Percentiles rank a stretch among this genome's conserved stretches.
Evolutionary conservation across 2,113 vertebrate genomes (phyloP).

Genomic region (Mobula birostris): DNA sequence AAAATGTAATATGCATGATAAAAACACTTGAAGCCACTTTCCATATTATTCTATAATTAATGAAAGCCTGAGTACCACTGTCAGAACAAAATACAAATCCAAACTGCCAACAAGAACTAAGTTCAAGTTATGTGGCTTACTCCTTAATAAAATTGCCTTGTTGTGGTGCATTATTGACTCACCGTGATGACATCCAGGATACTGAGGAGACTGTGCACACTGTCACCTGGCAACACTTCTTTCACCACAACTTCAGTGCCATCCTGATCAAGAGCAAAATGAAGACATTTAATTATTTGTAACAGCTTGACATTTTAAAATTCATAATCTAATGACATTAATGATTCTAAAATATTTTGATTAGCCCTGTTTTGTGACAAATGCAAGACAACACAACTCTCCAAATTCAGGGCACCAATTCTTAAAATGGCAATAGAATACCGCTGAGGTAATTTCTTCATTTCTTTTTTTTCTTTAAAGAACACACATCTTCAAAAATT

Average conservation of each 20-base stretch:
- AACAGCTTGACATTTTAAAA: not conserved
- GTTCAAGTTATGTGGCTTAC: not conserved
- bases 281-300: not conserved
- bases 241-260: conserved; percentile 81
- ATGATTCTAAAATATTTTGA: not conserved
- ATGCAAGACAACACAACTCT: not conserved
- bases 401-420: not conserved
- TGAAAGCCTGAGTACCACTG: not conserved
- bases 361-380: not conserved
- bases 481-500: not conserved
- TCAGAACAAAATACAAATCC: not conserved
- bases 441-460: not conserved
- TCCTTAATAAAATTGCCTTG: not conserved
- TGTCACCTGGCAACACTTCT: conserved; percentile 83
- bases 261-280: conserved; percentile 57
- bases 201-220: conserved; percentile 87
- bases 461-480: too few species aligned
- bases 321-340: not conserved
- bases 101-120: not conserved
- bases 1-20: not conserved
- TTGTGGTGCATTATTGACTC: conserved; percentile 44
- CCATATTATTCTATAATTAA: not conserved
- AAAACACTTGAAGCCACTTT: not conserved
- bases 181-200: conserved; percentile 88
- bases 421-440: not conserved